Percentiles rank a stretch among this genome's conserved stretches.
phyloP scores from a whole-genome alignment of 2,797 vertebrate genomes.

The Gymnothorax reevesii region DNA sequence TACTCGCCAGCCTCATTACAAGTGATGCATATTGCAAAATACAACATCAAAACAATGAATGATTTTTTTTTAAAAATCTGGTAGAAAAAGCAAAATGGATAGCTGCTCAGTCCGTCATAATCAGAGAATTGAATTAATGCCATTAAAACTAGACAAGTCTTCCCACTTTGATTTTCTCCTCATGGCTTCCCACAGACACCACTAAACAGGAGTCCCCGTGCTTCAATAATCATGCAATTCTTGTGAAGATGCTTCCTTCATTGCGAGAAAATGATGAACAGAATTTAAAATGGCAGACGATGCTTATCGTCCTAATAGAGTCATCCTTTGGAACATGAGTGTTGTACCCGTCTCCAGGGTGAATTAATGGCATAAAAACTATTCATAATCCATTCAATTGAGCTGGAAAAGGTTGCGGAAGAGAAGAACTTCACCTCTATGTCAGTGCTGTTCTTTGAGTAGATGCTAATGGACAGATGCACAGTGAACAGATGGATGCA shows the following conservation, averaged over 20 bases:
- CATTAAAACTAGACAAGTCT: background rate
- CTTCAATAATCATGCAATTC: background rate
- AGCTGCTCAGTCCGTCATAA: background rate
- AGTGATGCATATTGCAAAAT: background rate
- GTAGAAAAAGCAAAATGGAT: background rate
- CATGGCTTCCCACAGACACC: constrained; percentile 2
- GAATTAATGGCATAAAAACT: background rate
- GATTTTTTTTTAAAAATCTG: background rate
- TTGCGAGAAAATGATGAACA: background rate
- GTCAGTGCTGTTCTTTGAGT: background rate
- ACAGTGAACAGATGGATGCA: background rate
- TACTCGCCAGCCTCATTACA: background rate
- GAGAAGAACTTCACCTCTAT: background rate
- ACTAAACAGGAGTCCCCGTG: background rate
- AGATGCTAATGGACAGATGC: background rate
- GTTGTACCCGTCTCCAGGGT: background rate
- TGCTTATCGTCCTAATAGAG: background rate
- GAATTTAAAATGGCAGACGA: background rate
- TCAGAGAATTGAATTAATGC: background rate
- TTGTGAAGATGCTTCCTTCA: background rate
- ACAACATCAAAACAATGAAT: background rate
- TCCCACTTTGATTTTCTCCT: background rate
- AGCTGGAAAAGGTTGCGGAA: background rate
- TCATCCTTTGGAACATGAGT: background rate
- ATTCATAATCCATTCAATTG: background rate